These are phyloP conservation scores for Baronia brevicornis DNA, from an alignment of 2,888 invertebrate species.

Conservation along the genomic window DNA sequence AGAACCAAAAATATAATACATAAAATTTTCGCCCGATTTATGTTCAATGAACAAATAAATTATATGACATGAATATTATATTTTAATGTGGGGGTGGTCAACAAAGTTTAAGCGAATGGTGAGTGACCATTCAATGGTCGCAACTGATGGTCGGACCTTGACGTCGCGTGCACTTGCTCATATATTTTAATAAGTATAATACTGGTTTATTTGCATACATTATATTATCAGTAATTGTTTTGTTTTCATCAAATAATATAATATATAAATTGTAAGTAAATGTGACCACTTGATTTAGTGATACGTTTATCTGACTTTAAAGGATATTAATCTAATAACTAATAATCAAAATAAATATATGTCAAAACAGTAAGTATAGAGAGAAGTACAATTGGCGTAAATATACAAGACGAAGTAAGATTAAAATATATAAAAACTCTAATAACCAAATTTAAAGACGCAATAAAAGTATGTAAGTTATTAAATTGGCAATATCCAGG, in stretches of 20 bases:
- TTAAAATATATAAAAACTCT: too few species aligned
- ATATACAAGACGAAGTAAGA: too few species aligned
- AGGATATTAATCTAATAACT: too few species aligned
- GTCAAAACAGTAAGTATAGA: constrained; percentile 10
- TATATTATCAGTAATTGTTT: not conserved
- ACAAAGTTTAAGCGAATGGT: constrained; percentile 24
- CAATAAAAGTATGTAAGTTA: too few species aligned
- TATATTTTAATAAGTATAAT: constrained; percentile 17
- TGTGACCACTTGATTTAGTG: too few species aligned
- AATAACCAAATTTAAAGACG: too few species aligned
- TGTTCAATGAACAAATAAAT: too few species aligned
- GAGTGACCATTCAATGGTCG: constrained; percentile 46
- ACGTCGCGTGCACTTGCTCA: constrained; percentile 21
- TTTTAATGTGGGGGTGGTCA: constrained; percentile 23
- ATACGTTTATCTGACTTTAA: too few species aligned
- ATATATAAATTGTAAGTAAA: constrained; percentile 6
- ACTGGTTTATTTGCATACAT: not conserved
- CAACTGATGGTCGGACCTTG: constrained; percentile 24
- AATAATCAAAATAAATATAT: constrained; percentile 11
- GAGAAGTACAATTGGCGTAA: too few species aligned
- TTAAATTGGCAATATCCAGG: too few species aligned
- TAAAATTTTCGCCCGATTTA: too few species aligned
- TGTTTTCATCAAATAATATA: not conserved
- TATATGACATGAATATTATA: constrained; percentile 11
- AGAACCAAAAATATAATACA: too few species aligned